Evolutionary conservation across 2,797 vertebrate genomes (phyloP), one percentile per base, ranked within the genome.

Genomic region (Diplodus puntazzo): DNA sequence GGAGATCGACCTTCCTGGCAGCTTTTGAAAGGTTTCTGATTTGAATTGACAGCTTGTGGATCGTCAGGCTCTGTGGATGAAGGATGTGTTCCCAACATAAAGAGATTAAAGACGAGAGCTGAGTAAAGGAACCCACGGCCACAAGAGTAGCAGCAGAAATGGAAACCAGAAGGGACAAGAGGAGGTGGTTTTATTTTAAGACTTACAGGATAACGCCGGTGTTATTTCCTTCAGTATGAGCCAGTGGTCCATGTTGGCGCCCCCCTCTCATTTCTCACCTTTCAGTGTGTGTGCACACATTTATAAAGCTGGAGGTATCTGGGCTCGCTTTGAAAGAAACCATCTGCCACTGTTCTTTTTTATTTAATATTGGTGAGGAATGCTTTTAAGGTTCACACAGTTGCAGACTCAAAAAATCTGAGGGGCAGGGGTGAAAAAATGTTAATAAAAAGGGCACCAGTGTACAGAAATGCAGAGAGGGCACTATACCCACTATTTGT

Each of bases 1-100:
- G 59, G 49, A 85, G 53, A 78, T 79, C 20, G 34, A 75, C 50
- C 71, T 72, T 83, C 64, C 27, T 65, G 46, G 65, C 34, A 74
- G 65, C 18, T 77, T 81, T 61, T 60, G 21, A 74, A 75, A 75
- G 43, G 71, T 54, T 52, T 83, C 57, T 53, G 53, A 87, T 76
- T 80, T 81, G 39, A 65, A 64, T 81, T 18, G 21, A 49, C 53
- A 52, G 66, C 18, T 77, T 77, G 39, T 72, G 25, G 76, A 60
- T 76, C 11, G 0, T 60, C 27, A 69, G 30, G 58, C 43, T 82
- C 6, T 71, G 78, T 11, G 48, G 59, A 73, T 49, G 2, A 34
- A 23, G 43, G 48, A 75, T 83, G 69, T 79, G 83, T 76, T 75
- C 71, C 25, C 0, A 82, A 71, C 21, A 49, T 57, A 55, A 81